Conservation (phyloP, 1,140 invertebrate genomes). For the Campoletis sonorensis region DNA sequence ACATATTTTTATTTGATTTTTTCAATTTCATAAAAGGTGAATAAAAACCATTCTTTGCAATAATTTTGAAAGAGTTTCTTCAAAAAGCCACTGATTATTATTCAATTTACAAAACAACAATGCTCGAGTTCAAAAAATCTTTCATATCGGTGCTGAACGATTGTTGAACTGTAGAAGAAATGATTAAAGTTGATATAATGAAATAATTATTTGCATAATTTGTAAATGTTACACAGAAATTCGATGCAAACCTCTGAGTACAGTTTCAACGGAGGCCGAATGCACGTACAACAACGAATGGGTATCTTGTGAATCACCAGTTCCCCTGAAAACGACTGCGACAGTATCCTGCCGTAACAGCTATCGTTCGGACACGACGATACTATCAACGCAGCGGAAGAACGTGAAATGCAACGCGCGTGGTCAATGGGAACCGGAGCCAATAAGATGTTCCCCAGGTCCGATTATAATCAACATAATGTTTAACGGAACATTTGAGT, state of each 20-base stretch:
- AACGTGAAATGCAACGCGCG: slow-evolving; percentile 62
- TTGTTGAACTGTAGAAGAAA: too few relatives aligned
- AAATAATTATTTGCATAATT: too few relatives aligned
- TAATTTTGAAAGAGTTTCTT: neutral
- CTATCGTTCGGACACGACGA: slow-evolving; percentile 61
- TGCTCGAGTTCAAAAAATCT: neutral
- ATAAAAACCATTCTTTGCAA: slow-evolving; percentile 15
- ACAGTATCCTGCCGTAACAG: slow-evolving; percentile 60
- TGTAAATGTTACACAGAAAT: slow-evolving; percentile 62
- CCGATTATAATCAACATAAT: slow-evolving; percentile 64
- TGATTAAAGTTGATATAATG: too few relatives aligned
- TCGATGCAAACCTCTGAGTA: slow-evolving; percentile 60
- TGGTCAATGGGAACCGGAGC: slow-evolving; percentile 69
- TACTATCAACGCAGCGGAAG: slow-evolving; percentile 46
- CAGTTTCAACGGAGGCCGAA: slow-evolving; percentile 55
- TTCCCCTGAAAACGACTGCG: slow-evolving; percentile 62
- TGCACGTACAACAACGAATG: slow-evolving; percentile 57
- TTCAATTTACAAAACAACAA: too few relatives aligned
- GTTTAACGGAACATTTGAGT: slow-evolving; percentile 56
- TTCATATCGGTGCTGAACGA: too few relatives aligned
- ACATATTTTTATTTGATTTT: too few relatives aligned
- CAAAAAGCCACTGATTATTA: too few relatives aligned
- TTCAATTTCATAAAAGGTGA: too few relatives aligned
- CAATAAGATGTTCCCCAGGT: slow-evolving; percentile 72
- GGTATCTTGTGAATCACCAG: slow-evolving; percentile 56